Evolutionary conservation across 2,113 vertebrate species (phyloP).

Genomic region (Elephantulus edwardii): DNA sequence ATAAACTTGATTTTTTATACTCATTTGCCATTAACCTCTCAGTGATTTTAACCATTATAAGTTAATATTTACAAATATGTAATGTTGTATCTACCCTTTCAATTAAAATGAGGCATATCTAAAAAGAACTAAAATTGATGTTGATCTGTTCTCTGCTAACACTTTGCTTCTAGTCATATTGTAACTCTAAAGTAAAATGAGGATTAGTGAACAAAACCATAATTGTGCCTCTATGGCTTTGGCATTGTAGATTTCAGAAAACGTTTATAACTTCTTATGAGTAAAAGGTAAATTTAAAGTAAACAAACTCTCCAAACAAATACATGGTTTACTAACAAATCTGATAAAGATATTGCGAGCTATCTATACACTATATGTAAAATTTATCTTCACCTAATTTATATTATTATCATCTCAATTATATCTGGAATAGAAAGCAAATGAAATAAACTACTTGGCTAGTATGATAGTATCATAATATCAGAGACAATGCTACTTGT

Average conservation of each 20-base stretch:
- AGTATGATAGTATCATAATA: neutral
- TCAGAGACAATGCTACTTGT: neutral
- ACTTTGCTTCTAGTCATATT: neutral
- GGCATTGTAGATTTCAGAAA: neutral
- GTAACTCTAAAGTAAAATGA: neutral
- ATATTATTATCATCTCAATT: neutral
- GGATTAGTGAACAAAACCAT: neutral
- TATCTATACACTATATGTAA: neutral
- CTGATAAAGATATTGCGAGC: neutral
- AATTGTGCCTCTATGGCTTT: neutral
- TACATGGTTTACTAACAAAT: neutral
- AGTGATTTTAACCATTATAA: neutral
- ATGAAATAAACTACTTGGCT: neutral
- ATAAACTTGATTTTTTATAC: neutral
- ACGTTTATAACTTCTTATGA: conserved; percentile 22
- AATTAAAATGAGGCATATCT: neutral
- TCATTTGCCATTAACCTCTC: neutral
- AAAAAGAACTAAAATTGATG: neutral
- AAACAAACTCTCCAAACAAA: neutral
- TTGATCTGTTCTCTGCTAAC: neutral
- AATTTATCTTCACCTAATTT: neutral
- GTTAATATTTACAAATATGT: neutral
- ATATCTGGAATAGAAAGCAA: neutral
- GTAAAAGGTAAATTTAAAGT: too few species aligned
- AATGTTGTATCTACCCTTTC: neutral